Conservation (phyloP, 1,140 invertebrate genomes). For the Octopus sinensis region DNA sequence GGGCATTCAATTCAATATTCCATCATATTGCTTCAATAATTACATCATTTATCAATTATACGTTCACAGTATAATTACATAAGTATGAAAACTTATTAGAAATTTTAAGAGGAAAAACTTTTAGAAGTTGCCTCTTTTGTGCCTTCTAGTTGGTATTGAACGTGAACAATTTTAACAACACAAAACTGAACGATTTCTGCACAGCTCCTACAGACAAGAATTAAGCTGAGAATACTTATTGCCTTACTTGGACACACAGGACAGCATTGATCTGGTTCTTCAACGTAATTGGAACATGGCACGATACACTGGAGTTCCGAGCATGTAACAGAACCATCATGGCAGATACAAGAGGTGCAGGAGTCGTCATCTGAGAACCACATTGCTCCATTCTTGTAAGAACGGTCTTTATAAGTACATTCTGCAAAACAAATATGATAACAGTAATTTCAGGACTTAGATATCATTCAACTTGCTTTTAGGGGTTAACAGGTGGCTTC, state of each 20-base stretch:
- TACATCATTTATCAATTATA: too few relatives aligned
- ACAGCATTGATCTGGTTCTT: constrained; percentile 45
- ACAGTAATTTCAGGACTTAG: neutral
- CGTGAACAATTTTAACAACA: too few relatives aligned
- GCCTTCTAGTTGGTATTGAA: too few relatives aligned
- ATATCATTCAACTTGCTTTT: too few relatives aligned
- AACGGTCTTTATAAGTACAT: constrained; percentile 71
- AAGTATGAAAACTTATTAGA: too few relatives aligned
- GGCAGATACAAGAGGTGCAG: constrained; percentile 70
- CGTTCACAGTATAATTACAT: too few relatives aligned
- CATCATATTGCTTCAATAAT: too few relatives aligned
- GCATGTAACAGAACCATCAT: constrained; percentile 53
- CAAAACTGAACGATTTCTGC: too few relatives aligned
- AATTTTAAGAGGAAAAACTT: too few relatives aligned
- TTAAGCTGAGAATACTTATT: neutral
- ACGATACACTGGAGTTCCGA: constrained; percentile 38
- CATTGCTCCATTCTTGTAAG: constrained; percentile 72
- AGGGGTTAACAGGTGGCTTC: too few relatives aligned
- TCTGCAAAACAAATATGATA: constrained; percentile 59
- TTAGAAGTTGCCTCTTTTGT: too few relatives aligned
- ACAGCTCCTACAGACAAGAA: neutral
- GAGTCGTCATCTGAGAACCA: constrained; percentile 72
- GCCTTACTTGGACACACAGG: constrained; percentile 45
- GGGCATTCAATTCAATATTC: too few relatives aligned
- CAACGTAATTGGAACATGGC: constrained; percentile 40